Conservation (phyloP, 1,140 invertebrate genomes). For the Cherax destructor region DNA sequence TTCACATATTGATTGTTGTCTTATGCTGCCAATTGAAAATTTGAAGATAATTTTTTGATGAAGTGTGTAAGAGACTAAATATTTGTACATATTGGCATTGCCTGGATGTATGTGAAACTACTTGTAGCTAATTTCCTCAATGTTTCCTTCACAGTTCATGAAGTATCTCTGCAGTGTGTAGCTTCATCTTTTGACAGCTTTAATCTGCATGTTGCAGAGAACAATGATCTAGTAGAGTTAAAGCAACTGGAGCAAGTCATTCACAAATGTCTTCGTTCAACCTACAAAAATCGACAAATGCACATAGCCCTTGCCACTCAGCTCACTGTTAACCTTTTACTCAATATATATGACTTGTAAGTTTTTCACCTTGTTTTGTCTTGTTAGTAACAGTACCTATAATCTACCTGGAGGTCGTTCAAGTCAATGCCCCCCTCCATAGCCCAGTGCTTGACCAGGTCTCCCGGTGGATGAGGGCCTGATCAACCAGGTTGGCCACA, state of each 20-base stretch:
- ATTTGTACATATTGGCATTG: too few relatives aligned
- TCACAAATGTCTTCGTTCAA: constrained; percentile 23
- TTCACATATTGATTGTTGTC: too few relatives aligned
- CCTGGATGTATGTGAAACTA: too few relatives aligned
- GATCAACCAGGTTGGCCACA: too few relatives aligned
- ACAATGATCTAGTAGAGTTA: constrained; percentile 51
- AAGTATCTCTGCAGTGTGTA: constrained; percentile 62
- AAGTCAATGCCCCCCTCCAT: too few relatives aligned
- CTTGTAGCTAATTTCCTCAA: neutral
- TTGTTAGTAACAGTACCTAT: too few relatives aligned
- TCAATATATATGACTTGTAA: constrained; percentile 82
- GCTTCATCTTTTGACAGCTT: constrained; percentile 45
- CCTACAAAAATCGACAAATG: constrained; percentile 73
- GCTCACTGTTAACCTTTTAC: constrained; percentile 80
- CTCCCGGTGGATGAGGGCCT: too few relatives aligned
- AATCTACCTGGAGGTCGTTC: too few relatives aligned
- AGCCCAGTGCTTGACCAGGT: too few relatives aligned
- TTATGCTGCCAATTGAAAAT: too few relatives aligned
- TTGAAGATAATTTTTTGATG: too few relatives aligned
- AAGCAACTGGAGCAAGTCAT: constrained; percentile 59
- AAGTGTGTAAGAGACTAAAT: too few relatives aligned
- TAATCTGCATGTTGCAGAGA: constrained; percentile 42
- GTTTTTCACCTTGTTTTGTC: constrained; percentile 37
- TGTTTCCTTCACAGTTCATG: constrained; percentile 74
- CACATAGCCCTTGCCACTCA: constrained; percentile 80